Evolutionary conservation across 2,113 vertebrate species (phyloP).

Genomic region (Ochotona princeps): DNA sequence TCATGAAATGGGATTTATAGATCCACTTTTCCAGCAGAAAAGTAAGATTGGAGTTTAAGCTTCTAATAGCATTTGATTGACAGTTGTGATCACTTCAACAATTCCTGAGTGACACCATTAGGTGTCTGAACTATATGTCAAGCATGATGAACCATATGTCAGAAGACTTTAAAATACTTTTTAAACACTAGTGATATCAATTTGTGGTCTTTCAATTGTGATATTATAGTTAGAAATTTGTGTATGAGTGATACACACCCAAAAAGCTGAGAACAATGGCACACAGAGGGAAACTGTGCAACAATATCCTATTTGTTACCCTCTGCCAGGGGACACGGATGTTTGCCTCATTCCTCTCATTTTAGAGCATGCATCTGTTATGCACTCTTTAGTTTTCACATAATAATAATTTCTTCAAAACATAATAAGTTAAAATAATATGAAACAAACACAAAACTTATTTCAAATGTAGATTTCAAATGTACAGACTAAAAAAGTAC

Average conservation of each 20-base stretch:
- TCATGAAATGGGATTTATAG: conserved; percentile 9
- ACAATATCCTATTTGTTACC: neutral
- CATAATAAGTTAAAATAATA: neutral
- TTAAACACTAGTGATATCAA: neutral
- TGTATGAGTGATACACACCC: neutral
- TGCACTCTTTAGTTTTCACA: neutral
- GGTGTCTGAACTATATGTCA: neutral
- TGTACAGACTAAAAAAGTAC: neutral
- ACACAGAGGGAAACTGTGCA: neutral
- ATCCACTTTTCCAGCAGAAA: neutral
- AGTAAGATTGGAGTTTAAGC: neutral
- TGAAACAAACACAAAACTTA: neutral
- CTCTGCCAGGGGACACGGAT: neutral
- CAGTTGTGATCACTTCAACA: neutral
- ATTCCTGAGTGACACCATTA: neutral
- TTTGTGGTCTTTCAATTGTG: neutral
- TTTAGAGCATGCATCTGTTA: neutral
- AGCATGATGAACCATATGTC: too few relatives aligned
- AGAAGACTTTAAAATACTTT: neutral
- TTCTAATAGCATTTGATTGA: neutral
- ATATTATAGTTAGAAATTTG: neutral
- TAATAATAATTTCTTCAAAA: too few relatives aligned
- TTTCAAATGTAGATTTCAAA: neutral
- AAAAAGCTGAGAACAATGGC: neutral
- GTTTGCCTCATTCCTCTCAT: neutral